These are phyloP conservation scores for Brachyalestes nurse DNA, from an alignment of 2,797 vertebrate species.

Conservation along the genomic window DNA sequence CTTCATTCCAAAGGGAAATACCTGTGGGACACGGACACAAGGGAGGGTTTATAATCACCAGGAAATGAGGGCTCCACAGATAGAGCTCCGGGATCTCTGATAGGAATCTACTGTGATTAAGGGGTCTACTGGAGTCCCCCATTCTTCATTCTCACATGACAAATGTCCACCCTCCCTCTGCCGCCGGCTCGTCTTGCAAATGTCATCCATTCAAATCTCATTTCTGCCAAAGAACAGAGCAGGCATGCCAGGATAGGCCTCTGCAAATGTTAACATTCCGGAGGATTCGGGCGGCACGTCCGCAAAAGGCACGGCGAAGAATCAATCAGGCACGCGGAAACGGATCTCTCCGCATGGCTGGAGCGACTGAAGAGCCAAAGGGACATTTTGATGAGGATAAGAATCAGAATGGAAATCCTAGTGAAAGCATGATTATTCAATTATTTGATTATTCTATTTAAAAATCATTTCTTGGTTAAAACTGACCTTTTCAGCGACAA, in stretches of 20 bases:
- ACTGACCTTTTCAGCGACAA: too few relatives aligned
- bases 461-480: too few relatives aligned
- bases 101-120: constrained; percentile 16
- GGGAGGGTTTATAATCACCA: constrained; percentile 43
- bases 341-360: constrained; percentile 10
- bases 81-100: constrained; percentile 5
- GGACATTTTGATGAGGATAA: neutral
- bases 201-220: constrained; percentile 39
- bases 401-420: neutral
- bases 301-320: constrained; percentile 21
- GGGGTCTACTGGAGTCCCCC: constrained; percentile 5
- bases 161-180: constrained; percentile 6
- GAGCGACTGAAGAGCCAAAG: neutral
- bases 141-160: constrained; percentile 2
- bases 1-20: constrained; percentile 46
- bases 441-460: too few relatives aligned
- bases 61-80: constrained; percentile 22
- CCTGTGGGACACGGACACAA: constrained; percentile 28
- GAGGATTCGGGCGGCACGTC: constrained; percentile 13
- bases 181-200: constrained; percentile 21
- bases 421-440: neutral
- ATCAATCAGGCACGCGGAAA: constrained; percentile 19
- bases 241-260: neutral
- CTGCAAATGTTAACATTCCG: constrained; percentile 43
- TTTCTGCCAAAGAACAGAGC: neutral